These are phyloP conservation scores for Ramazzottius varieornatus DNA, from an alignment of 2,888 invertebrate genomes.

Conservation along the genomic window DNA sequence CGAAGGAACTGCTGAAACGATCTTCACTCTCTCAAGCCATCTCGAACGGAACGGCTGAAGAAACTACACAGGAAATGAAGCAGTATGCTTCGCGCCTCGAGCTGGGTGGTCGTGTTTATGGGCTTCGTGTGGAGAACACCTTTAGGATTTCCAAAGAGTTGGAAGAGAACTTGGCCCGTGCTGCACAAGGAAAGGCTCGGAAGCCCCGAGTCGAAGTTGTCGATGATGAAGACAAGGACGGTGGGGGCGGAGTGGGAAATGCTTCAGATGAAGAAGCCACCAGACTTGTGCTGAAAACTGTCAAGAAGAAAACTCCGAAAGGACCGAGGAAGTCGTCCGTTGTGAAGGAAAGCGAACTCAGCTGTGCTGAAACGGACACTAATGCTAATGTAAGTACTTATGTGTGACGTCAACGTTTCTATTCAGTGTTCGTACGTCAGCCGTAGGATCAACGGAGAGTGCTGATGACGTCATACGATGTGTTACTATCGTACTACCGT, in stretches of 20 bases:
- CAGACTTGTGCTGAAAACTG: not conserved
- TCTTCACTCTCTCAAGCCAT: too few species aligned
- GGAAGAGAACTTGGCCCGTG: not conserved
- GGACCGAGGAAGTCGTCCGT: not conserved
- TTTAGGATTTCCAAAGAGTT: not conserved
- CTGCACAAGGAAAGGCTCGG: not conserved
- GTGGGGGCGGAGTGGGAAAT: not conserved
- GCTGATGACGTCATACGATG: too few species aligned
- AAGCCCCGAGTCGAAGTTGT: not conserved
- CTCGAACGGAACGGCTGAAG: too few species aligned
- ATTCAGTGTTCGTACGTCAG: not conserved
- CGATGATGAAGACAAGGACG: not conserved
- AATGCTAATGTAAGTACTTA: not conserved
- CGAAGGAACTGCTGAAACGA: not conserved
- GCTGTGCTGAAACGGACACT: not conserved
- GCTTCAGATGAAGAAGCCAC: not conserved
- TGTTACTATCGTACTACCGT: too few species aligned
- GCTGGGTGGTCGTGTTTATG: not conserved
- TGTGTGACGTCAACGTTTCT: not conserved
- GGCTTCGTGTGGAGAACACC: not conserved
- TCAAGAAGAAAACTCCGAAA: not conserved
- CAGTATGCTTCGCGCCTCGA: not conserved
- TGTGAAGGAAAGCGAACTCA: not conserved
- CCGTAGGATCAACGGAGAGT: not conserved
- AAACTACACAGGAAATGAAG: not conserved